Evolutionary conservation across 1,140 invertebrate species (phyloP).

Genomic region (Potamilus streckersoni): DNA sequence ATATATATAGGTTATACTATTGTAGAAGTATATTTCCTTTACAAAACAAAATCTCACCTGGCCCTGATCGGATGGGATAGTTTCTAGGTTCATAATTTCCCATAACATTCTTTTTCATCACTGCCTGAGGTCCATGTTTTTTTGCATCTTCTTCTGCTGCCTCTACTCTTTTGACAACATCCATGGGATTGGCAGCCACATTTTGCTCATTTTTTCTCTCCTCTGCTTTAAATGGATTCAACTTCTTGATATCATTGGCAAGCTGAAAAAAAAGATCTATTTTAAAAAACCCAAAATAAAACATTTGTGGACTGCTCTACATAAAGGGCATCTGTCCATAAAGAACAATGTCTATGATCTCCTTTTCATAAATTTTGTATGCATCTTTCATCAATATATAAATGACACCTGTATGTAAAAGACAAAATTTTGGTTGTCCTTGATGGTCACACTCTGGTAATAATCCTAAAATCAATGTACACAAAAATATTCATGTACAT

Average conservation of each 20-base stretch:
- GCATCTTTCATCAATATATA: too few species aligned
- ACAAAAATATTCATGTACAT: too few species aligned
- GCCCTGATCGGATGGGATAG: conserved; percentile 75
- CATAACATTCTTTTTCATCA: conserved; percentile 63
- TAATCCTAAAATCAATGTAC: too few species aligned
- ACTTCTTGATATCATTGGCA: conserved; percentile 27
- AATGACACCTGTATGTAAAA: too few species aligned
- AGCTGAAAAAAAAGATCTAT: conserved; percentile 7
- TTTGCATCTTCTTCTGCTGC: conserved; percentile 19
- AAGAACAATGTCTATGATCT: too few species aligned
- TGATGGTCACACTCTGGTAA: too few species aligned
- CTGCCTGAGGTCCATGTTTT: conserved; percentile 48
- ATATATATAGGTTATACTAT: background rate
- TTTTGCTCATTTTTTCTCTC: conserved; percentile 29
- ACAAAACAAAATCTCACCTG: conserved; percentile 77
- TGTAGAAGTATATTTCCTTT: background rate
- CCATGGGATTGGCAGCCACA: conserved; percentile 40
- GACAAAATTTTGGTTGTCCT: too few species aligned
- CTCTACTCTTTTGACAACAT: conserved; percentile 12
- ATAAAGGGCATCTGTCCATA: too few species aligned
- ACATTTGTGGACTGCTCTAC: too few species aligned
- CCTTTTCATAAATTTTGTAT: too few species aligned
- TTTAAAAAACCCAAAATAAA: too few species aligned
- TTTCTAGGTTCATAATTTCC: conserved; percentile 73
- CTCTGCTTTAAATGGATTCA: conserved; percentile 26